These are phyloP conservation scores for Conus ventricosus DNA, from an alignment of 1,140 invertebrate species.

Conservation along the genomic window DNA sequence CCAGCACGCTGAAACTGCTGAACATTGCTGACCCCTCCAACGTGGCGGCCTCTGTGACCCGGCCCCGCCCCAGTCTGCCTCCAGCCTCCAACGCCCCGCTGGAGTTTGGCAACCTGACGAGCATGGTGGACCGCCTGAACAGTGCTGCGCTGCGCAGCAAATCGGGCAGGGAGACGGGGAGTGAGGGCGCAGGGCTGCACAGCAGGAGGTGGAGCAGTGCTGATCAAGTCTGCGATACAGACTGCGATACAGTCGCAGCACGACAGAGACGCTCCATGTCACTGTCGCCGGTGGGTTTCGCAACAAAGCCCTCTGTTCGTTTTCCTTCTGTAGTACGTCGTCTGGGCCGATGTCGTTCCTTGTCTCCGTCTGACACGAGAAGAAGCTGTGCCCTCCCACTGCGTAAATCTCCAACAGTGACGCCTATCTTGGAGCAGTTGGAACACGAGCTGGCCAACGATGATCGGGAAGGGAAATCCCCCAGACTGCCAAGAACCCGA, in stretches of 20 bases:
- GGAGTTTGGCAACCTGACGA: conserved; percentile 57
- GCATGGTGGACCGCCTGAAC: conserved; percentile 68
- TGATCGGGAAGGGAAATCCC: neutral
- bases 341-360: neutral
- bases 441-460: neutral
- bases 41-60: conserved; percentile 24
- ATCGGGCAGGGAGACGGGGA: conserved; percentile 33
- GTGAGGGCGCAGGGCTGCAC: neutral
- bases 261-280: neutral
- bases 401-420: neutral
- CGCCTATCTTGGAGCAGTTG: conserved; percentile 33
- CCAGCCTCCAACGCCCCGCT: neutral
- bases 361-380: neutral
- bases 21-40: conserved; percentile 59
- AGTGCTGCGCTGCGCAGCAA: conserved; percentile 61
- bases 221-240: neutral
- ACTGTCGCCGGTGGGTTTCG: neutral
- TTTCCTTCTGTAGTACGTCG: neutral
- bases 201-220: neutral
- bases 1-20: conserved; percentile 65
- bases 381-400: neutral
- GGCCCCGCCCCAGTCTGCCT: neutral
- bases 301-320: neutral
- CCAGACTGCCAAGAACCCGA: neutral
- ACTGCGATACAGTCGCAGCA: no score